phyloP scores from a whole-genome alignment of 2,888 invertebrate species.

The Teleogryllus oceanicus region DNA sequence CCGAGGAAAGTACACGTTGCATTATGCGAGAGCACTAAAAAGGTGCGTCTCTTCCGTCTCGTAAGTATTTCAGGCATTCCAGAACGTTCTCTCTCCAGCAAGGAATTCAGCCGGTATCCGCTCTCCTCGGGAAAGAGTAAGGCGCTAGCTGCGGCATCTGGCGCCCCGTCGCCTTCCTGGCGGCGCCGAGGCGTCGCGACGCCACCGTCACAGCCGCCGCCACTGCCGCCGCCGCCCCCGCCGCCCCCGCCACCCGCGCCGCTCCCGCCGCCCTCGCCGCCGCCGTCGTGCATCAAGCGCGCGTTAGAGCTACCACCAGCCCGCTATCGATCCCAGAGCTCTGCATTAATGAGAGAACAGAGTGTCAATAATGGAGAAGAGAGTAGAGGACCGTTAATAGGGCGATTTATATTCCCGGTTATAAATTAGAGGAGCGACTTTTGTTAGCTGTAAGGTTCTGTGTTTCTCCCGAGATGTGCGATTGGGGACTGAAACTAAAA shows the following conservation, averaged over 20 bases:
- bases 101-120: no score
- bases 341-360: conserved; percentile 12
- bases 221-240: neutral
- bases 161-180: neutral
- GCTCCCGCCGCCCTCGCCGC: neutral
- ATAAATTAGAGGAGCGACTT: neutral
- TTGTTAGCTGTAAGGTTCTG: neutral
- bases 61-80: no score
- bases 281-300: conserved; percentile 6
- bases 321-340: neutral
- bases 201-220: neutral
- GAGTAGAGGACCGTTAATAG: neutral
- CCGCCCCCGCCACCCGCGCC: neutral
- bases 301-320: neutral
- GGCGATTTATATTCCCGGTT: conserved; percentile 3
- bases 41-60: no score
- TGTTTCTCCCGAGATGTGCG: no score
- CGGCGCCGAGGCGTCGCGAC: neutral
- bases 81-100: no score
- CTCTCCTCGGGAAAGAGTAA: no score
- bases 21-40: no score
- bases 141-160: no score
- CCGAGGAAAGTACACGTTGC: no score
- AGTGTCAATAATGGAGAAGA: neutral
- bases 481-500: no score